A percentile compares a stretch with the other conserved stretches of the same genome.
Conservation (phyloP, 2,113 vertebrate species). For the Thamnophis sirtalis region DNA sequence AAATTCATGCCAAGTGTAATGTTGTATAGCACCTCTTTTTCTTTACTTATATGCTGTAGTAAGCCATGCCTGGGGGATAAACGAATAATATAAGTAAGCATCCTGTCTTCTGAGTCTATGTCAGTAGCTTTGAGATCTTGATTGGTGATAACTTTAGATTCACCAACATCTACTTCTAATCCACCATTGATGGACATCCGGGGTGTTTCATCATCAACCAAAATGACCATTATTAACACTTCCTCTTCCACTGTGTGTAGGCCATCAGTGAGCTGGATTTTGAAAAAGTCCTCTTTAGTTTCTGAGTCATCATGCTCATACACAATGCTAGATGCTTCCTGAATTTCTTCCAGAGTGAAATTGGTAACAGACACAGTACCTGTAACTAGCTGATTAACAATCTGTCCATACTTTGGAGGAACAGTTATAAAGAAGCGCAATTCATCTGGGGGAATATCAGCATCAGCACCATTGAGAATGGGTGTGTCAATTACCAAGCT, state of each 20-base stretch:
- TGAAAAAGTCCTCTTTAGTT: slow-evolving; percentile 63
- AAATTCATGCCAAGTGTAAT: slow-evolving; percentile 65
- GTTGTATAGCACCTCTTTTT: slow-evolving; percentile 63
- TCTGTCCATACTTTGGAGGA: slow-evolving; percentile 54
- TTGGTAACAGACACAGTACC: slow-evolving; percentile 43
- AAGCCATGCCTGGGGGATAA: slow-evolving; percentile 61
- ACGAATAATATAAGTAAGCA: slow-evolving; percentile 61
- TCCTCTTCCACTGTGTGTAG: slow-evolving; percentile 56
- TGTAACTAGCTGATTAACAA: slow-evolving; percentile 59
- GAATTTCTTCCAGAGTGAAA: slow-evolving; percentile 66
- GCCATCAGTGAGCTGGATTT: slow-evolving; percentile 62
- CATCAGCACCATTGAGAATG: slow-evolving; percentile 59
- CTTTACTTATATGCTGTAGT: slow-evolving; percentile 72
- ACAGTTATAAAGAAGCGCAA: slow-evolving; percentile 59
- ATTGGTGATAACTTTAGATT: slow-evolving; percentile 58
- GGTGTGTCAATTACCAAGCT: slow-evolving; percentile 62
- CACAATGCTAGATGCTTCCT: slow-evolving; percentile 58
- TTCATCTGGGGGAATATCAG: slow-evolving; percentile 56
- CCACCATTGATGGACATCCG: slow-evolving; percentile 56
- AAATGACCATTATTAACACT: slow-evolving; percentile 58
- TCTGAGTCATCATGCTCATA: slow-evolving; percentile 71
- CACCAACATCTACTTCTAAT: slow-evolving; percentile 56
- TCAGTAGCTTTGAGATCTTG: slow-evolving; percentile 65
- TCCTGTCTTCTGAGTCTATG: slow-evolving; percentile 60
- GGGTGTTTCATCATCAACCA: slow-evolving; percentile 63